Percentiles rank a stretch among this genome's conserved stretches.
Conservation (phyloP, 1,140 invertebrate species). For the Triops cancriformis region DNA sequence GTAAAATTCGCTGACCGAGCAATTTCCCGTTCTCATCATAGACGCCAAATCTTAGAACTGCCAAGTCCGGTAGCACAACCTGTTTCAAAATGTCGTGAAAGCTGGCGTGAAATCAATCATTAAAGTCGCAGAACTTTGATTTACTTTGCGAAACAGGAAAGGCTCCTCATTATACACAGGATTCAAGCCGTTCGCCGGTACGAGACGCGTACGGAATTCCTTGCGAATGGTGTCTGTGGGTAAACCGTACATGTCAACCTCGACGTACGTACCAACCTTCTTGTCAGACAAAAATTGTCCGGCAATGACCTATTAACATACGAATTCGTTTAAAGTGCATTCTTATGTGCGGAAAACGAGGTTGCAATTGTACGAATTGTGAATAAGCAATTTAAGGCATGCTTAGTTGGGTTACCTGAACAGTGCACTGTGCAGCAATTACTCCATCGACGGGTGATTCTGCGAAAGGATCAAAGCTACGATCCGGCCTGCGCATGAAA, state of each 20-base stretch:
- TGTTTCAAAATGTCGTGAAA: conserved; percentile 36
- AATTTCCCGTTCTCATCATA: conserved; percentile 98
- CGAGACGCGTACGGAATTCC: conserved; percentile 92
- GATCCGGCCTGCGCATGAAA: conserved; percentile 94
- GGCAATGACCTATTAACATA: conserved; percentile 74
- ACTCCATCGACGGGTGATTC: conserved; percentile 99
- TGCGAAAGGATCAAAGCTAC: conserved; percentile 97
- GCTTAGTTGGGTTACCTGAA: conserved; percentile 58
- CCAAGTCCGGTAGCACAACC: conserved; percentile 95
- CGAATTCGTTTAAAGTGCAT: no score
- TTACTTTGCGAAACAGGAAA: conserved; percentile 93
- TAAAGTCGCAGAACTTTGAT: not conserved
- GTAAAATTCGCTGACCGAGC: conserved; percentile 92
- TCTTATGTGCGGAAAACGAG: no score
- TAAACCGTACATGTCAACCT: conserved; percentile 99
- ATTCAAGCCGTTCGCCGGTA: conserved; percentile 94
- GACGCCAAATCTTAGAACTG: conserved; percentile 93
- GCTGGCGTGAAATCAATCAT: not conserved
- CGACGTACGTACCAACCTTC: conserved; percentile 97
- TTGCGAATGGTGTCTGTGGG: conserved; percentile 98
- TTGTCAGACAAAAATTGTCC: conserved; percentile 99
- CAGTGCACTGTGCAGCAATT: conserved; percentile 95
- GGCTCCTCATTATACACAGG: conserved; percentile 97
- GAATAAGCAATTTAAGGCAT: not conserved
- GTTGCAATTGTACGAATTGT: conserved; percentile 33